Conservation (phyloP, 2,113 vertebrate species). For the Thymallus thymallus region DNA sequence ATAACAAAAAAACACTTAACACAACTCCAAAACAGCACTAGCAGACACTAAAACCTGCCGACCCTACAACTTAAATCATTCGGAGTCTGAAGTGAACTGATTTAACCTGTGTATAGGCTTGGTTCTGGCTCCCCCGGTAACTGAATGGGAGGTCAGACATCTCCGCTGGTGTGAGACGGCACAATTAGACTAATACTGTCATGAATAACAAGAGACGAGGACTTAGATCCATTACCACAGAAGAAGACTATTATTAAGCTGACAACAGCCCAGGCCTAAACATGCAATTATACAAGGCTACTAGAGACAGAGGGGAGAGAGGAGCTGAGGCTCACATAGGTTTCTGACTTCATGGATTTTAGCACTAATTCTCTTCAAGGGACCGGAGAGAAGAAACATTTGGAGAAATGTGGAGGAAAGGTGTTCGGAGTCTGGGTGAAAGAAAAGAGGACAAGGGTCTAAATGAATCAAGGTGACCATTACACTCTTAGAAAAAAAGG, state of each 20-base stretch:
- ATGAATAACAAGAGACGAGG: constrained; percentile 10
- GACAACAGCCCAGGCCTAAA: constrained; percentile 12
- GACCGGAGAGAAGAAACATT: not conserved
- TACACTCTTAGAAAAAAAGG: too few relatives aligned
- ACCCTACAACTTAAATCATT: not conserved
- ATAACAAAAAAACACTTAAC: not conserved
- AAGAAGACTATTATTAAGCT: constrained; percentile 26
- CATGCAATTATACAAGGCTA: not conserved
- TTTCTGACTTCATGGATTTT: not conserved
- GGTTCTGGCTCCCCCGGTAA: not conserved
- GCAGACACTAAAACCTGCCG: not conserved
- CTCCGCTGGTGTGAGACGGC: constrained; percentile 1
- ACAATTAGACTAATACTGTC: constrained; percentile 10
- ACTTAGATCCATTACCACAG: constrained; percentile 37
- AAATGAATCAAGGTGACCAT: not conserved
- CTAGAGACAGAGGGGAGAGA: constrained; percentile 2
- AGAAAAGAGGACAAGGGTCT: not conserved
- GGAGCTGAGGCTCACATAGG: too few relatives aligned
- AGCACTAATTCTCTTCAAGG: not conserved
- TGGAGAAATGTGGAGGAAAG: not conserved
- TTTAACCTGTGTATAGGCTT: not conserved
- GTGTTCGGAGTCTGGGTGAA: not conserved
- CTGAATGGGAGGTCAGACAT: not conserved
- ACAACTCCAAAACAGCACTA: not conserved
- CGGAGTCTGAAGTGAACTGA: not conserved